These are phyloP conservation scores for Manacus vitellinus DNA, from an alignment of 2,113 vertebrate genomes.

Conservation along the genomic window DNA sequence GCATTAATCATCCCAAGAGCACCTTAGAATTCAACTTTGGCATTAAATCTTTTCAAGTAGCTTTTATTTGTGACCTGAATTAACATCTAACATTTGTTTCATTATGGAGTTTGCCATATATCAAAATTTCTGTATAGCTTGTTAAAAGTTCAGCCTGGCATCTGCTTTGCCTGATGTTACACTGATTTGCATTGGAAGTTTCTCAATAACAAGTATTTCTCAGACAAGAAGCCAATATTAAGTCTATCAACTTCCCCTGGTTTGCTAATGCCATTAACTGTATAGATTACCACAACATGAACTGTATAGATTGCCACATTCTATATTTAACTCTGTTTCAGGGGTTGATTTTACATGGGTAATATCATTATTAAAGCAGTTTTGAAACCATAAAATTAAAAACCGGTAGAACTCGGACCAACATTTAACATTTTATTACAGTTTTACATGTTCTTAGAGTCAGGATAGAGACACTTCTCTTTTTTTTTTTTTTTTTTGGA, in stretches of 20 bases:
- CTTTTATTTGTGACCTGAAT: neutral
- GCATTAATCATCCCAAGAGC: neutral
- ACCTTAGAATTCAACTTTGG: neutral
- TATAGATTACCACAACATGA: neutral
- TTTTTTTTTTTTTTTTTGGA: neutral
- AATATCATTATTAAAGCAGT: neutral
- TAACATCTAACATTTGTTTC: neutral
- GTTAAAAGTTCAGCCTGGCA: neutral
- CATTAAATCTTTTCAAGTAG: neutral
- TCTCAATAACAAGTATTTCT: neutral
- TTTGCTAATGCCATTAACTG: neutral
- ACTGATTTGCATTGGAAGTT: neutral
- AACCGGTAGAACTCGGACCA: neutral
- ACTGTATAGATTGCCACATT: neutral
- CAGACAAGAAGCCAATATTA: neutral
- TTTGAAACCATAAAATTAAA: neutral
- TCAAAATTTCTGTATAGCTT: neutral
- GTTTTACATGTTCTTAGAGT: neutral
- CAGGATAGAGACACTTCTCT: neutral
- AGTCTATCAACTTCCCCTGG: neutral
- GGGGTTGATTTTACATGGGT: neutral
- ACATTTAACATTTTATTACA: neutral
- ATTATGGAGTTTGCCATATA: neutral
- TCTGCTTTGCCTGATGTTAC: neutral
- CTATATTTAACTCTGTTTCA: neutral